Percentiles rank a stretch among this genome's conserved stretches.
Evolutionary conservation across 2,113 vertebrate species (phyloP).

Genomic region (Dipodomys ordii): DNA sequence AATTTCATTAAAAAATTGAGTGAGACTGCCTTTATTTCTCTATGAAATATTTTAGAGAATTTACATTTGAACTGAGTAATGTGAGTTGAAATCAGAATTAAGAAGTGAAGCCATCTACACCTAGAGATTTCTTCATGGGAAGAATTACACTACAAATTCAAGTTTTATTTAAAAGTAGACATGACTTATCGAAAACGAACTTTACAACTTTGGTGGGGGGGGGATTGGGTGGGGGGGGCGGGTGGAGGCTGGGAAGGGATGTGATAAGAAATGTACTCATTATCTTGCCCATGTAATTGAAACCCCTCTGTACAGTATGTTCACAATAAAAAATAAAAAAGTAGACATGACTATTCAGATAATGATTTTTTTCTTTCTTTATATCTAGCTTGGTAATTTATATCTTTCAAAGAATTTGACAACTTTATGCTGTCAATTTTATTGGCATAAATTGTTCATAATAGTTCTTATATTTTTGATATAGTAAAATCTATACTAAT

Average conservation of each 20-base stretch:
- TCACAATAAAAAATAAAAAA: not conserved
- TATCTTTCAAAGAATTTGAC: not conserved
- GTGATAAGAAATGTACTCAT: too few relatives aligned
- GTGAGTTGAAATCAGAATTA: constrained; percentile 12
- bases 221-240: too few relatives aligned
- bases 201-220: too few relatives aligned
- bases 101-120: not conserved
- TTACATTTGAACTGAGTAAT: constrained; percentile 22
- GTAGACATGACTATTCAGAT: not conserved
- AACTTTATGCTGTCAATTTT: constrained; percentile 11
- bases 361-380: not conserved
- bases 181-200: not conserved
- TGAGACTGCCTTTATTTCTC: constrained; percentile 2
- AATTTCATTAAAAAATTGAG: constrained; percentile 11
- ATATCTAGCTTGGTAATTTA: not conserved
- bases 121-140: not conserved
- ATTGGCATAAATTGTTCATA: not conserved
- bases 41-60: constrained; percentile 6
- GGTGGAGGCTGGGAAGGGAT: too few relatives aligned
- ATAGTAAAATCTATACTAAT: not conserved
- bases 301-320: too few relatives aligned
- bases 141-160: not conserved
- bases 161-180: not conserved
- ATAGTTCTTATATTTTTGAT: not conserved
- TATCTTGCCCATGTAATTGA: too few relatives aligned